Percentiles rank a stretch among this genome's conserved stretches.
Conservation (phyloP, 2,113 vertebrate genomes). For the Entelurus aequoreus region DNA sequence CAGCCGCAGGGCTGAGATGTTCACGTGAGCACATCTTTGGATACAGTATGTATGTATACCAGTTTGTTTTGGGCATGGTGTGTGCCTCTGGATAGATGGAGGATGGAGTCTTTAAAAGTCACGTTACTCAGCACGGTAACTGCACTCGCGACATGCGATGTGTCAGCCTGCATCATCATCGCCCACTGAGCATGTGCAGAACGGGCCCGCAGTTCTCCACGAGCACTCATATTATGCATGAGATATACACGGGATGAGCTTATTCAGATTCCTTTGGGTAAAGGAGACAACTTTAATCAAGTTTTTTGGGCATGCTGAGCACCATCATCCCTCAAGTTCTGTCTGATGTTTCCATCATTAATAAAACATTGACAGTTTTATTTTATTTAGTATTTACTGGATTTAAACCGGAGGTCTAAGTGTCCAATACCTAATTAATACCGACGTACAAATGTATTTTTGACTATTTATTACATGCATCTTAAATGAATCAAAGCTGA, state of each 20-base stretch:
- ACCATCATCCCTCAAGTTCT: constrained; percentile 7
- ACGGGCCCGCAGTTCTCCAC: constrained; percentile 45
- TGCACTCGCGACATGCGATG: constrained; percentile 51
- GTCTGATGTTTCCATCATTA: constrained; percentile 12
- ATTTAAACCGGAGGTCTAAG: background rate
- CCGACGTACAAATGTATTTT: no score
- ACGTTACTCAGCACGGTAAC: constrained; percentile 57
- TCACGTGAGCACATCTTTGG: background rate
- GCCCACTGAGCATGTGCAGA: constrained; percentile 57
- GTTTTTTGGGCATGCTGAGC: constrained; percentile 12
- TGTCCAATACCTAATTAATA: no score
- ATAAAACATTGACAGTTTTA: background rate
- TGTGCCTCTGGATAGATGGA: constrained; percentile 3
- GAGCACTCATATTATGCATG: constrained; percentile 33
- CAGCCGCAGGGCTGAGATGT: constrained; percentile 10
- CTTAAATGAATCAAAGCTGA: no score
- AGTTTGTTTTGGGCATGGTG: background rate
- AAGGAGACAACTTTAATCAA: constrained; percentile 46
- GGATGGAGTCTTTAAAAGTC: constrained; percentile 57
- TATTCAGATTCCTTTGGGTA: constrained; percentile 12
- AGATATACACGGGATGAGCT: constrained; percentile 23
- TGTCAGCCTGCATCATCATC: constrained; percentile 58
- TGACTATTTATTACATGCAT: no score
- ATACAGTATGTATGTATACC: constrained; percentile 2
- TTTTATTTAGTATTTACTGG: constrained; percentile 3